Evolutionary conservation across 1,140 invertebrate genomes (phyloP).

Genomic region (Rhopalosiphum maidis): DNA sequence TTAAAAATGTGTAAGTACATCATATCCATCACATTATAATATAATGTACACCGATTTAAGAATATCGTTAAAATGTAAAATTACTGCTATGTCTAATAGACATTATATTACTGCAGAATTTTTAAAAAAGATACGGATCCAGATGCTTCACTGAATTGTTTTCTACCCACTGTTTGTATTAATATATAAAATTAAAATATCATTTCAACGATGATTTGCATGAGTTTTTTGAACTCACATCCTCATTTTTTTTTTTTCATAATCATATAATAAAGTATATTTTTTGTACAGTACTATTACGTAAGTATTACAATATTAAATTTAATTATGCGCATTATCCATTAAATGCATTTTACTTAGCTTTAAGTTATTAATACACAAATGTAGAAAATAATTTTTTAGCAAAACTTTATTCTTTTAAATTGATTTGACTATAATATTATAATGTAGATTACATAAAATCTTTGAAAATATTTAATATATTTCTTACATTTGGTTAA

Average conservation of each 20-base stretch:
- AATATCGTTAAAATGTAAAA: background rate
- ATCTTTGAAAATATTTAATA: background rate
- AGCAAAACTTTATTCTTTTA: background rate
- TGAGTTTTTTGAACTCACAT: background rate
- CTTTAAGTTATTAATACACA: background rate
- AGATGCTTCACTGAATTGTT: background rate
- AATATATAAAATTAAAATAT: background rate
- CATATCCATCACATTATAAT: background rate
- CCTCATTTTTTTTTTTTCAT: background rate
- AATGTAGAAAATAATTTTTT: background rate
- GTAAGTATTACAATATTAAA: background rate
- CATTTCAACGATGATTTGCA: background rate
- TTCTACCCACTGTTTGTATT: background rate
- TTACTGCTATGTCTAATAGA: background rate
- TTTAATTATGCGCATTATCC: conserved; percentile 7
- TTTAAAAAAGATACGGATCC: background rate
- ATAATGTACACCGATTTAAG: background rate
- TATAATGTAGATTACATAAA: too few relatives aligned
- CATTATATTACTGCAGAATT: background rate
- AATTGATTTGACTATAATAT: too few relatives aligned
- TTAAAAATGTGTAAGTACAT: background rate
- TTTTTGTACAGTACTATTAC: background rate
- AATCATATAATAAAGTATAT: background rate
- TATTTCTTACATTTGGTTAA: background rate
- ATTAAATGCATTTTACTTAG: background rate